Base-by-base conservation (phyloP, 1,140 invertebrate species). In the Idris sp. region DNA sequence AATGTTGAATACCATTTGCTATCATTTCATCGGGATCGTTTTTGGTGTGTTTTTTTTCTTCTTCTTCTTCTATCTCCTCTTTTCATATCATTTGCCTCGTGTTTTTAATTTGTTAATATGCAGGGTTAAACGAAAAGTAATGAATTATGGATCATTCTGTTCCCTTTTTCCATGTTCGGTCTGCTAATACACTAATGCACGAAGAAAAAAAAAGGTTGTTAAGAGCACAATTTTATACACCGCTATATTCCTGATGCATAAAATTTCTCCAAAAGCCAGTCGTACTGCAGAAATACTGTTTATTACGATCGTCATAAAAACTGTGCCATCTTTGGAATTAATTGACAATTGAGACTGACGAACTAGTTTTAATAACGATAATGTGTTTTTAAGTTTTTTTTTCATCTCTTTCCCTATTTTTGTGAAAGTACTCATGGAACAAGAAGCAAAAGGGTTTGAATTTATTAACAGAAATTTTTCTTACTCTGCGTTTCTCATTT, bases 121-220 rank as follows among this genome's bases (percentile, higher is more conserved):
- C 25, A 13, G 22, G 46, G 46, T 30, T 28, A 13, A 48, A 36
- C 19, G 31, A 33, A 18, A 19, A 40, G 59, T 62, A 62, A 62
- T 51, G 59, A 62, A 35, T 51, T 62, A 51, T 62, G 36, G 25
- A n/a, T n/a, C 9, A 13, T 43, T 56, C 51, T 61, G 40, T 36
- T 49, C 31, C 15, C 25, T 35, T 43, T 26, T 26, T 6, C 19
- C 11, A 6, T 22, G 19, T 25, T 48, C 28, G 36, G 28, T 43
- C 46, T 6, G 16, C 48, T 51, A 64, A 64, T 53, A 54, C 54
- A 54, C 61, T 65, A 65, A 65, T 65, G 61, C 40, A 53, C 28
- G 19, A 64, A 36, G 44, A 64, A 51, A 64, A 51, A 53, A 14
- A 33, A n/a, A 38, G 61, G 48, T 65, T 53, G 48, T 65, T 65